Evolutionary conservation across 2,888 invertebrate genomes (phyloP), one percentile per base, ranked within the genome.

Genomic region (Homarus gammarus): DNA sequence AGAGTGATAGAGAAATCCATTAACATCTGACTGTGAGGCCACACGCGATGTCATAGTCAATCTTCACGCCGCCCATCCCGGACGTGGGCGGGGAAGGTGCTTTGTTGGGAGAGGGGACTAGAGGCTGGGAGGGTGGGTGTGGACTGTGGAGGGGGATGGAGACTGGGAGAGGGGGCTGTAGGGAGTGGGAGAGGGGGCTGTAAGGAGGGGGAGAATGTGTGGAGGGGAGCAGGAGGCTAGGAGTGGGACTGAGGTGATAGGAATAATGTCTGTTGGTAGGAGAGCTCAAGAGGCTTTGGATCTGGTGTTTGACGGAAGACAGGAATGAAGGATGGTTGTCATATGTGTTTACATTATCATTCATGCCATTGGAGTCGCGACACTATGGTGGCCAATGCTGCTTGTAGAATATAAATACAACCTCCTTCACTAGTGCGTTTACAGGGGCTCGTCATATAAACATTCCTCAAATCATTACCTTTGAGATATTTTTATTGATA

Each of bases 1-100:
- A n/a, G 22, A 61, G 36, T 61, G 79, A 79, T 61, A 79, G 79
- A 79, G 79, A 79, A 79, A 79, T 79, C 79, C 79, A 79, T 79
- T 79, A 79, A 79, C 61, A 61, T 31, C 51, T 15, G 61, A 38
- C 61, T 56, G n/a, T 36, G 79, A 22, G 79, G 79, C 79, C 61
- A 61, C 79, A 79, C 79, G 79, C 79, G 61, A 79, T 61, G 79
- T 79, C 79, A 56, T 36, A 79, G 61, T 79, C 61, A 49, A 79
- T 79, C 79, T 79, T 36, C 38, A 15, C 15, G 61, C 56, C 36
- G 36, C 79, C 38, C 61, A n/a, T 36, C 56, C 27, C 61, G 44
- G 77, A 78, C 77, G 77, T 78, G 72, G 38, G 44, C 8, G 75
- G n/a, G 75, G 22, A 49, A 44, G 3, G 38, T 2, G 75, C 0